Base-by-base conservation (phyloP, 2,797 vertebrate species). In the Serranus cabrilla region DNA sequence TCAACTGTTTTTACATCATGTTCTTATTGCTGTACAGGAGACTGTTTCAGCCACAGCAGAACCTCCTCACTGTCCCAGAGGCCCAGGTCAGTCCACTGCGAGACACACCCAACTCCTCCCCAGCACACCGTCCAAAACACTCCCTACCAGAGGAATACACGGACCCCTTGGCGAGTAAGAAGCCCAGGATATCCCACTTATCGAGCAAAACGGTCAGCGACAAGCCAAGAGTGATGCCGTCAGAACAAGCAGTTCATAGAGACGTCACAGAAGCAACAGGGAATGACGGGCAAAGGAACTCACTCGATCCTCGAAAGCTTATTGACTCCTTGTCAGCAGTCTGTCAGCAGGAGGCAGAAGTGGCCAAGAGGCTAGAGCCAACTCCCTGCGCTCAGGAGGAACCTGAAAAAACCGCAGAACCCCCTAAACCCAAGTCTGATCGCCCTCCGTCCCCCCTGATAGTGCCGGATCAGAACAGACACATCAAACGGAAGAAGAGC, bases 131-230 rank as follows among this genome's bases (percentile, higher is more conserved):
- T 11, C 87, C 96, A 84, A 98, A 96, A 88, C 95, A 93, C 43
- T 73, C 92, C 3, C 91, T 95, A 0, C 89, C 90, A 1, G 80
- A 92, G 58, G 97, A 98, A 7, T 96, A 96, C 82, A 96, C 95
- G 0, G 96, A 98, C 76, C 96, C 96, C 0, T 64, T 97, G 81
- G 88, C 91, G 81, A 96, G 72, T 84, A 99, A 97, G 89, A 97
- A 96, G 81, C 95, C 95, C 68, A 89, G 97, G 79, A 96, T 98
- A 55, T 98, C 97, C 0, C 97, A 94, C 65, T 57, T 97, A 69
- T 86, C 95, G 4, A 94, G 94, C 82, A 95, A 95, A 75, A 71
- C 87, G 1, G 90, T 90, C 47, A 93, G 94, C 0, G 94, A 94
- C 71, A 95, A 91, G 64, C 74, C 68, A 0, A 63, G 47, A 45